Conservation (phyloP, 1,140 invertebrate genomes). For the Plectrocnemia conspersa region DNA sequence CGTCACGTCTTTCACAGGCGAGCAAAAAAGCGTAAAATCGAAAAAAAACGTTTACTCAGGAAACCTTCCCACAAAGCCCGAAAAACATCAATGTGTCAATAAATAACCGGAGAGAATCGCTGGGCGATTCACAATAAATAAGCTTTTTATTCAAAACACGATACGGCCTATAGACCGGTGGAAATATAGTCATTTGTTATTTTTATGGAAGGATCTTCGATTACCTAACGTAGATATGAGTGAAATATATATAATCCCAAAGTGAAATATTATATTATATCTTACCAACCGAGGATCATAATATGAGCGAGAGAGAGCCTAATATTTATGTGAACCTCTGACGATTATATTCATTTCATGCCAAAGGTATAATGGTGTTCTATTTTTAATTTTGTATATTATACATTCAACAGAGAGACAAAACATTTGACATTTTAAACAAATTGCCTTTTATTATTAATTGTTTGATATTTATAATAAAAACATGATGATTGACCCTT, state of each 20-base stretch:
- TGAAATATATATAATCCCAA: conserved; percentile 27
- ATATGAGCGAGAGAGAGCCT: no score
- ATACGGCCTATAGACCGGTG: conserved; percentile 16
- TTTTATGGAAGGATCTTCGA: conserved; percentile 29
- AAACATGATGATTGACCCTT: no score
- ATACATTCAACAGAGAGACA: no score
- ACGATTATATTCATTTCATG: no score
- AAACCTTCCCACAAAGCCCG: conserved; percentile 19
- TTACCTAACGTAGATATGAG: conserved; percentile 26
- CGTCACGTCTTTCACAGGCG: conserved; percentile 12
- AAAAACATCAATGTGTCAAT: conserved; percentile 26
- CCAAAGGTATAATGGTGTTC: no score
- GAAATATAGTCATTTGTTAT: conserved; percentile 31
- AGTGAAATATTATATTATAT: conserved; percentile 25
- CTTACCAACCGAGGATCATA: conserved; percentile 1
- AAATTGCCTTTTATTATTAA: no score
- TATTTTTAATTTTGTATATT: no score
- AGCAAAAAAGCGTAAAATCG: neutral
- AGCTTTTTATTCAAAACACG: conserved; percentile 28
- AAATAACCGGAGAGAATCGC: conserved; percentile 23
- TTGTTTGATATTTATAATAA: no score
- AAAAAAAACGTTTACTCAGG: conserved; percentile 12
- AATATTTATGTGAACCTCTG: no score
- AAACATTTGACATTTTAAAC: no score
- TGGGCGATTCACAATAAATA: conserved; percentile 25